Conservation (phyloP, 2,113 vertebrate species). For the Motacilla tschutschensis region DNA sequence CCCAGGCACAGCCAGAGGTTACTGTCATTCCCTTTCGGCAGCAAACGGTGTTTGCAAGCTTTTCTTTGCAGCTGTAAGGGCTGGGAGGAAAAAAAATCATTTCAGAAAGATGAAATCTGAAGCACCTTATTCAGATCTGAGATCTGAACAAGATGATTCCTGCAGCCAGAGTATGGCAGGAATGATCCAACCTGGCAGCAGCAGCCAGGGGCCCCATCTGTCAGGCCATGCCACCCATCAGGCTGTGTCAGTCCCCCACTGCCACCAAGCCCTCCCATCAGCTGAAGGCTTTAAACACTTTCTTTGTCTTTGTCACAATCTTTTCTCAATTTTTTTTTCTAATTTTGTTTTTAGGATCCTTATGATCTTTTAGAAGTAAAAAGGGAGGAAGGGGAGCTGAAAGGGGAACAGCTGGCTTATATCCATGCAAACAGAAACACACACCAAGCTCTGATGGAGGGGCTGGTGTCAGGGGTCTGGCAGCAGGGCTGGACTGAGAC, state of each 20-base stretch:
- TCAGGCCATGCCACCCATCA: not conserved
- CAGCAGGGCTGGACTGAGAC: not conserved
- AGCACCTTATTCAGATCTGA: not conserved
- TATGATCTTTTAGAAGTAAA: not conserved
- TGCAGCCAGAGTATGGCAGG: not conserved
- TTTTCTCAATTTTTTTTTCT: fast-evolving
- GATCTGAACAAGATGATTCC: not conserved
- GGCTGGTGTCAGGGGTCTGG: not conserved
- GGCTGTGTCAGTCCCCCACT: not conserved
- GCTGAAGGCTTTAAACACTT: not conserved
- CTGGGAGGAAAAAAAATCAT: fast-evolving
- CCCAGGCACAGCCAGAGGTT: not conserved
- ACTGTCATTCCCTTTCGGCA: not conserved
- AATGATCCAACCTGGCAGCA: not conserved
- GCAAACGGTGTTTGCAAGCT: not conserved
- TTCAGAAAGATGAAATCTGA: not conserved
- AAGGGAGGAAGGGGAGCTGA: not conserved
- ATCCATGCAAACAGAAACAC: not conserved
- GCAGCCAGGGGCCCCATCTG: not conserved
- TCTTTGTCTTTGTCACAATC: not conserved
- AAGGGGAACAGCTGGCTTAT: not conserved
- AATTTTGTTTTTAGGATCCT: not conserved
- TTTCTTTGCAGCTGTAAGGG: not conserved
- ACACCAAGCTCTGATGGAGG: not conserved
- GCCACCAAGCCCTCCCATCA: not conserved